phyloP scores from a whole-genome alignment of 2,797 vertebrate genomes.

The Leptoclinus maculatus region DNA sequence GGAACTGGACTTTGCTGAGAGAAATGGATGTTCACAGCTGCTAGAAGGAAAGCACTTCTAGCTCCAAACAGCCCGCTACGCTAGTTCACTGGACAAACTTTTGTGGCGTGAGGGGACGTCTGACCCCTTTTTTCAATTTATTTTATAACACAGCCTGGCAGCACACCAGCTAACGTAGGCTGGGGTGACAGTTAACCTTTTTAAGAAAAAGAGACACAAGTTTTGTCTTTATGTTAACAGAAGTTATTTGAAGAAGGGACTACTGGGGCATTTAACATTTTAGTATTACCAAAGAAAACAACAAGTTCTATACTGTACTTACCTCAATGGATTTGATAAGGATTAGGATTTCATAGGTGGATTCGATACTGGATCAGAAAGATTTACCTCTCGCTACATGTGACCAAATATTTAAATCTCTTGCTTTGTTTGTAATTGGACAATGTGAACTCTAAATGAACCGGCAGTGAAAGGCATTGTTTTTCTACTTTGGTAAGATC shows the following conservation, averaged over 20 bases:
- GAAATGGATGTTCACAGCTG: constrained; percentile 49
- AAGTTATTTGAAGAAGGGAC: neutral
- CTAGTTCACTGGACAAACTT: constrained; percentile 31
- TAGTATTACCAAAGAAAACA: neutral
- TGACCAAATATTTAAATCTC: neutral
- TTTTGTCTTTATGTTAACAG: neutral
- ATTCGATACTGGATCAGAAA: neutral
- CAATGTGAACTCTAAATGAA: constrained; percentile 8
- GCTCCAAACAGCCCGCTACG: constrained; percentile 4
- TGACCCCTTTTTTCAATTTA: constrained; percentile 40
- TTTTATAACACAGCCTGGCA: constrained; percentile 17
- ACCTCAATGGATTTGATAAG: neutral
- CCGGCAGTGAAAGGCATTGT: neutral
- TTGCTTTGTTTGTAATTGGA: neutral
- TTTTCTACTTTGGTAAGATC: constrained; percentile 15
- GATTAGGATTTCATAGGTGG: neutral
- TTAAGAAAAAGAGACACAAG: neutral
- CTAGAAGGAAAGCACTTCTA: constrained; percentile 38
- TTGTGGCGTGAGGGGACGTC: constrained; percentile 44
- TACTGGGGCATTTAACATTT: neutral
- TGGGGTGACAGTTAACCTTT: constrained; percentile 54
- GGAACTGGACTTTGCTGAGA: constrained; percentile 50
- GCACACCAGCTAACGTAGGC: constrained; percentile 36
- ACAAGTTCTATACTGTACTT: neutral
- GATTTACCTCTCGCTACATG: neutral